These are phyloP conservation scores for Sericinus montela DNA, from an alignment of 2,888 invertebrate species.

Conservation along the genomic window DNA sequence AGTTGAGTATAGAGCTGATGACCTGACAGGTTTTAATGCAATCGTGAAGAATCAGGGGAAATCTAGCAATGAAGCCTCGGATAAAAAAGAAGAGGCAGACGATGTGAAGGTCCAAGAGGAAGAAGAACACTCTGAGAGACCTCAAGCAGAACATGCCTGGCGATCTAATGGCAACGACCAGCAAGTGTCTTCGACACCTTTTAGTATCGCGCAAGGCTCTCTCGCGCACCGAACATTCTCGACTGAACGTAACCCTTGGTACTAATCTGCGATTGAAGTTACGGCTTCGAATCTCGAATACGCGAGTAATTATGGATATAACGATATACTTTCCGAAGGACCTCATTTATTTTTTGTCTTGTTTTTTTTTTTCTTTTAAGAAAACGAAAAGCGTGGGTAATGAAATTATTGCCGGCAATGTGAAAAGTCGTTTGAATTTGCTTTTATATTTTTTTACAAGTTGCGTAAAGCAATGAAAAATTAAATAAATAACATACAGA, in stretches of 20 bases:
- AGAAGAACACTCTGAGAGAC: slow-evolving; percentile 1
- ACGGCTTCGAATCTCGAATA: not conserved
- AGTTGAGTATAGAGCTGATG: slow-evolving; percentile 77
- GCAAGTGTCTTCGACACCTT: slow-evolving; percentile 3
- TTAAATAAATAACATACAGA: too few relatives aligned
- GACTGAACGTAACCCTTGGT: slow-evolving; percentile 8
- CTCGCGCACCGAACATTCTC: slow-evolving; percentile 7
- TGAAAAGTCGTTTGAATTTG: too few relatives aligned
- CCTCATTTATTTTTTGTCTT: too few relatives aligned
- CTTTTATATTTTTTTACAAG: too few relatives aligned
- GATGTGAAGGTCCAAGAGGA: not conserved
- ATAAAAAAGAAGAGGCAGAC: slow-evolving; percentile 3
- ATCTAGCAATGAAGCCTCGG: not conserved
- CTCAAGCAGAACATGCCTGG: slow-evolving; percentile 5
- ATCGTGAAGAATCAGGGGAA: slow-evolving; percentile 56
- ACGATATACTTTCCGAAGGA: not conserved
- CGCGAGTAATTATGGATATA: too few relatives aligned
- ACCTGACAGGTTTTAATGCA: slow-evolving; percentile 74
- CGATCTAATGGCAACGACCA: not conserved
- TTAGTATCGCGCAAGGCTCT: slow-evolving; percentile 2
- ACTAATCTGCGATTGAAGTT: not conserved
- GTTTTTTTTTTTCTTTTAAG: too few relatives aligned
- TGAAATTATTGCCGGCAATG: too few relatives aligned
- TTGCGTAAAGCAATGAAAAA: too few relatives aligned
- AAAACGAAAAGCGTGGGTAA: too few relatives aligned